phyloP scores from a whole-genome alignment of 2,888 invertebrate genomes.

The Gastrophysa polygoni region DNA sequence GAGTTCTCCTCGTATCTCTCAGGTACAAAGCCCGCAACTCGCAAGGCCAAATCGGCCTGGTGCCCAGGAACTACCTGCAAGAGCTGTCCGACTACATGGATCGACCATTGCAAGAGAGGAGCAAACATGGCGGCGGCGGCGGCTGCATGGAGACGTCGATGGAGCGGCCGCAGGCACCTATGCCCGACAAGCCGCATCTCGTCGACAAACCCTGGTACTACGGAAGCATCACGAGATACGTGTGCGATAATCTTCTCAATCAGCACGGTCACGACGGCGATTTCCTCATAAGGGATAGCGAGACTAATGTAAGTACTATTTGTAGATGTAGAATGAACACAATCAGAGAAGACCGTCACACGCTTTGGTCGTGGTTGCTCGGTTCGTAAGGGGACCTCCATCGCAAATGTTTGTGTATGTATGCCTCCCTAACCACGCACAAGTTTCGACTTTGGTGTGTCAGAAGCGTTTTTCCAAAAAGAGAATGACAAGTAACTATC shows the following conservation, averaged over 20 bases:
- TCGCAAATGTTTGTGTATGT: too few relatives aligned
- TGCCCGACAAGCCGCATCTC: slow-evolving; percentile 70
- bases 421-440: too few relatives aligned
- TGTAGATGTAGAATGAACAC: too few relatives aligned
- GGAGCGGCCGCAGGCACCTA: slow-evolving; percentile 53
- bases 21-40: slow-evolving; percentile 90
- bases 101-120: slow-evolving; percentile 74
- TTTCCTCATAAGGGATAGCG: slow-evolving; percentile 97
- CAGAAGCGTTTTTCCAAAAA: too few relatives aligned
- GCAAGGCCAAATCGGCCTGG: slow-evolving; percentile 91
- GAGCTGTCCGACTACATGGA: slow-evolving; percentile 89
- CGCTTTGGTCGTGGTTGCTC: too few relatives aligned
- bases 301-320: slow-evolving; percentile 94
- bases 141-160: slow-evolving; percentile 52
- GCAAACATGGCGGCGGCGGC: slow-evolving; percentile 49
- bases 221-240: slow-evolving; percentile 92
- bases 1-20: too few relatives aligned
- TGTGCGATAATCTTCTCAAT: slow-evolving; percentile 95
- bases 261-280: slow-evolving; percentile 97
- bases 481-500: too few relatives aligned
- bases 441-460: too few relatives aligned
- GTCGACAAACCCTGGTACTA: slow-evolving; percentile 95
- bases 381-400: too few relatives aligned
- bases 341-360: too few relatives aligned
- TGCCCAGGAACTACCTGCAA: slow-evolving; percentile 94